These are phyloP conservation scores for Meandrusa payeni DNA, from an alignment of 2,888 invertebrate species.

Conservation along the genomic window DNA sequence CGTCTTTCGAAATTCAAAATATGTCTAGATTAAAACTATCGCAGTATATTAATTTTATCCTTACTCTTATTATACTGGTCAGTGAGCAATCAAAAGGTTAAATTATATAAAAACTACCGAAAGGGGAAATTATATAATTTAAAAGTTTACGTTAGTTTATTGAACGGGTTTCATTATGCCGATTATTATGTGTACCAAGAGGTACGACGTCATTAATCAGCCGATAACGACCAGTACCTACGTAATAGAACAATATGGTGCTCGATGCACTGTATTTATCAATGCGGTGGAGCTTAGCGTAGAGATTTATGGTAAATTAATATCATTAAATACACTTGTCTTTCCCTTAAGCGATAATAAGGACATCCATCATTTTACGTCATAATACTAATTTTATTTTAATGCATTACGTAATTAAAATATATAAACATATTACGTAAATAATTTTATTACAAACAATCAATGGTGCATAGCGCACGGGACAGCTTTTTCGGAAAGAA, in stretches of 20 bases:
- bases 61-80: too few species aligned
- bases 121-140: background rate
- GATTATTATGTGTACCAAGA: conserved; percentile 15
- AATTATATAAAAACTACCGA: too few species aligned
- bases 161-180: conserved; percentile 10
- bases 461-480: too few species aligned
- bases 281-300: conserved; percentile 31
- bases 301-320: conserved; percentile 27
- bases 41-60: too few species aligned
- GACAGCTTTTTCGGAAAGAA: conserved; percentile 13
- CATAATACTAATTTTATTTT: too few species aligned
- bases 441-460: too few species aligned
- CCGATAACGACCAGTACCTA: conserved; percentile 31
- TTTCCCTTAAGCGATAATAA: too few species aligned
- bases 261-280: conserved; percentile 29
- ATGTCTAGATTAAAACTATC: conserved; percentile 56
- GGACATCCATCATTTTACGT: too few species aligned
- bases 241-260: conserved; percentile 31
- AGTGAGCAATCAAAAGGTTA: too few species aligned
- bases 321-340: conserved; percentile 4
- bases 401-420: too few species aligned
- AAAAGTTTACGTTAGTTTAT: conserved; percentile 1
- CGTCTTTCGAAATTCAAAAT: conserved; percentile 68
- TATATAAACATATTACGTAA: too few species aligned
- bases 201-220: conserved; percentile 29